Evolutionary conservation across 2,113 vertebrate species (phyloP), one percentile per base, ranked within the genome.

Genomic region (Fulmarus glacialis): DNA sequence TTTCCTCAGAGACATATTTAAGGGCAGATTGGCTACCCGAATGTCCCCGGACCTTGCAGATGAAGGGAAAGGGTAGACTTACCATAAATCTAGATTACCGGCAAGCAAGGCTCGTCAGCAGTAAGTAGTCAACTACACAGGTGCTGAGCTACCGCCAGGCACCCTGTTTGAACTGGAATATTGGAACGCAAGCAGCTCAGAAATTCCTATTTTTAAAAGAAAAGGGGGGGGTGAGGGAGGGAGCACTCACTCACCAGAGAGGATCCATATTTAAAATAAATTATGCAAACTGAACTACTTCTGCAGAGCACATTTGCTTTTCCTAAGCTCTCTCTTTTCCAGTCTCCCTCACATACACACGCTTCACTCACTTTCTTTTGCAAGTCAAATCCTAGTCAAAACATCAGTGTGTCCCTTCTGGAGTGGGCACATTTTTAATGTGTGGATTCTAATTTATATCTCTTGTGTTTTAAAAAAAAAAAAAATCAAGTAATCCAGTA

Each of bases 1-100:
- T 99, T 99, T 99, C 99, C 99, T 99, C 98, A 98, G 99, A 99
- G 99, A 99, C 99, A 98, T 99, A 99, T 99, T 99, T 99, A 99
- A 99, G 99, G 99, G 99, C 99, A 99, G 99, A 99, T 99, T 99
- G 99, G 99, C 99, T 99, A 99, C 99, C 98, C 97, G 96, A 99
- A 99, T 99, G 98, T 99, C 99, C 99, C 99, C 91, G 98, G 98
- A 99, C 98, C 98, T 98, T 98, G 98, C 87, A 96, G 98, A 98
- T 98, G 98, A 98, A 98, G 97, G 97, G 95, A 98, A 98, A 98
- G 95, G 97, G 97, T 98, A 98, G 97, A 97, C 38, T 91, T 70
- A 72, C 93, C 96, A 97, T 98, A 98, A 98, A 98, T 98, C 97
- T 91, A 89, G 96, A 98, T 96, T 96, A 92, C 62, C 9, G 1